phyloP scores from a whole-genome alignment of 2,113 vertebrate species.

The Macroglossus sobrinus region DNA sequence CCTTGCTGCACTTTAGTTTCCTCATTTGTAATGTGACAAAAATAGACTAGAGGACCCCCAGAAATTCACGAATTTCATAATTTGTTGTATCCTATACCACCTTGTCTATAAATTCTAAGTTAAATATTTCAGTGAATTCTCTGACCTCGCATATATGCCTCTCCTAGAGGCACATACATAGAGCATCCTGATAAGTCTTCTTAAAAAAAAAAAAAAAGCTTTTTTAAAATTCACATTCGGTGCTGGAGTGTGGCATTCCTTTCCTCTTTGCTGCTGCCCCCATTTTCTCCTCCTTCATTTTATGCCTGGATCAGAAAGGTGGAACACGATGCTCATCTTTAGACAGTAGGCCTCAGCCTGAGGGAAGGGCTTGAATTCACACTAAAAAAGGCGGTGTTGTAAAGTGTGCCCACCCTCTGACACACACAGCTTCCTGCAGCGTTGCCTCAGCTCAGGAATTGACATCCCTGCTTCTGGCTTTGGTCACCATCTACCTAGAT shows the following conservation, averaged over 20 bases:
- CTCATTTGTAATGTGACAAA: slow-evolving; percentile 7
- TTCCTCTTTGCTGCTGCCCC: not conserved
- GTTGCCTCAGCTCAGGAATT: not conserved
- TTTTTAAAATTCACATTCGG: not conserved
- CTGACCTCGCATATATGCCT: not conserved
- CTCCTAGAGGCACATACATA: not conserved
- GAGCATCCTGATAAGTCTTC: not conserved
- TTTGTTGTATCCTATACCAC: not conserved
- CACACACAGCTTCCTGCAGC: not conserved
- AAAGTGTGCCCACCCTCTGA: too few relatives aligned
- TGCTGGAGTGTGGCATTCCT: not conserved
- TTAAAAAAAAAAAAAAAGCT: not conserved
- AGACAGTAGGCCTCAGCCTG: not conserved
- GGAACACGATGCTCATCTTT: not conserved
- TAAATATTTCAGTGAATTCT: not conserved
- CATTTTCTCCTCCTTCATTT: not conserved
- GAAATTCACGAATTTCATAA: not conserved
- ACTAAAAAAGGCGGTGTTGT: not conserved
- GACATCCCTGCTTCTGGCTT: not conserved
- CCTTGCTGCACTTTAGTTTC: not conserved
- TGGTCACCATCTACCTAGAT: not conserved
- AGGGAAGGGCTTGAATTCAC: not conserved
- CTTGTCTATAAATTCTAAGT: not conserved
- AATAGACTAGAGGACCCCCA: not conserved
- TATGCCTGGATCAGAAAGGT: not conserved